Percentiles rank a stretch among this genome's conserved stretches.
Conservation (phyloP, 2,797 vertebrate genomes). For the Pantherophis vulpinus region DNA sequence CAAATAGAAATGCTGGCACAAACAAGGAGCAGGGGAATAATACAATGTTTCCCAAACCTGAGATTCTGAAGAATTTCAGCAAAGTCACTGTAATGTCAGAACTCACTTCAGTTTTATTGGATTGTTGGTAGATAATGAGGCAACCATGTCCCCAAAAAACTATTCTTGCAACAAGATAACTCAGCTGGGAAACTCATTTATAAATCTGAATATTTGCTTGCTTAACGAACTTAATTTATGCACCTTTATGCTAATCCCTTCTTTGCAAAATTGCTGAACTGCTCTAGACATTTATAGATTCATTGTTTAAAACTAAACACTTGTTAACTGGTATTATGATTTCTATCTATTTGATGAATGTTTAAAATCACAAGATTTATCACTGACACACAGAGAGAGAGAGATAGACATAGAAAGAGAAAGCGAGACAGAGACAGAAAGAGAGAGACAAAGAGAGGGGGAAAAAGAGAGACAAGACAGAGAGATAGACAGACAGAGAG, state of each 20-base stretch:
- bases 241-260: not conserved
- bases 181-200: slow-evolving; percentile 30
- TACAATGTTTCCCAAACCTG: slow-evolving; percentile 49
- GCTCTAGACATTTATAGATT: not conserved
- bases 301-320: not conserved
- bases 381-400: not conserved
- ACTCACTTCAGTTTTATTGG: not conserved
- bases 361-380: not conserved
- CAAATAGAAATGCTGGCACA: slow-evolving; percentile 61
- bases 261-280: slow-evolving; percentile 28
- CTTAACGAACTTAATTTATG: slow-evolving; percentile 10
- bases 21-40: slow-evolving; percentile 56
- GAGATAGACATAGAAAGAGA: too few species aligned
- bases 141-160: slow-evolving; percentile 17
- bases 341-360: not conserved
- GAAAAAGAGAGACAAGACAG: too few species aligned
- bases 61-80: slow-evolving; percentile 47
- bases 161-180: slow-evolving; percentile 12
- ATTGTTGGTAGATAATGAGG: slow-evolving; percentile 12
- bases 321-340: not conserved
- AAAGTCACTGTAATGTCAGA: slow-evolving; percentile 27
- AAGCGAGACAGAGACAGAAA: too few species aligned
- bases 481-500: too few species aligned
- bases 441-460: too few species aligned
- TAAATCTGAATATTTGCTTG: slow-evolving; percentile 32